Conservation (phyloP, 1,140 invertebrate species). For the Drosophila kohkoa region DNA sequence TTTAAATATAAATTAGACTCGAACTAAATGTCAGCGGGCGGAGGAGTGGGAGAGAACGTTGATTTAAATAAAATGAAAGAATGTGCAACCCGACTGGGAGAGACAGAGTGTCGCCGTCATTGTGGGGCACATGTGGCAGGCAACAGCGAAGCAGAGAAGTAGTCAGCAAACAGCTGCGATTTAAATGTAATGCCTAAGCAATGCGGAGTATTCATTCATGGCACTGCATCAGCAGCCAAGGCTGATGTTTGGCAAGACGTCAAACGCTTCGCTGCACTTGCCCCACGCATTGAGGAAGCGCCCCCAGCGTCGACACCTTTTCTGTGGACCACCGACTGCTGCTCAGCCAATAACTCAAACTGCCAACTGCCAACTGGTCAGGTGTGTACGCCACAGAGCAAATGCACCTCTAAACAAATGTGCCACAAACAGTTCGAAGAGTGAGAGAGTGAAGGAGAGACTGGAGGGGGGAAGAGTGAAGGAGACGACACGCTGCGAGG, state of each 20-base stretch:
- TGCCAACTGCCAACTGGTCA: conserved; percentile 1
- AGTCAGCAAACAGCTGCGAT: conserved; percentile 16
- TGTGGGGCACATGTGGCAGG: conserved; percentile 12
- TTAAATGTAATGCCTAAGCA: conserved; percentile 60
- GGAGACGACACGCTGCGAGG: conserved; percentile 2
- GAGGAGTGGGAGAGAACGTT: too few species aligned
- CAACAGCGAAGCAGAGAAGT: too few species aligned
- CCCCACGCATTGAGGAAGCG: conserved; percentile 25
- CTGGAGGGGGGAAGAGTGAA: neutral
- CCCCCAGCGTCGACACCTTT: conserved; percentile 30
- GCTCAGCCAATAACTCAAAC: conserved; percentile 48
- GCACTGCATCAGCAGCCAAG: neutral
- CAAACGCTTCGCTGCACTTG: conserved; percentile 64
- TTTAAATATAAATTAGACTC: conserved; percentile 64
- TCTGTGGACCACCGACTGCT: conserved; percentile 25
- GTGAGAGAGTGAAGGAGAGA: neutral
- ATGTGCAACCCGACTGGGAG: conserved; percentile 18
- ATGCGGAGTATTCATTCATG: neutral
- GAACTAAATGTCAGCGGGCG: conserved; percentile 7
- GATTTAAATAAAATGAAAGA: conserved; percentile 17
- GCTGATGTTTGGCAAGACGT: conserved; percentile 13
- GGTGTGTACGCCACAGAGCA: neutral
- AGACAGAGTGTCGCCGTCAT: conserved; percentile 15
- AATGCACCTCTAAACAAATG: conserved; percentile 28
- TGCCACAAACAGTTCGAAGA: too few species aligned